These are phyloP conservation scores for Calycopis cecrops DNA, from an alignment of 1,140 invertebrate genomes.

Conservation along the genomic window DNA sequence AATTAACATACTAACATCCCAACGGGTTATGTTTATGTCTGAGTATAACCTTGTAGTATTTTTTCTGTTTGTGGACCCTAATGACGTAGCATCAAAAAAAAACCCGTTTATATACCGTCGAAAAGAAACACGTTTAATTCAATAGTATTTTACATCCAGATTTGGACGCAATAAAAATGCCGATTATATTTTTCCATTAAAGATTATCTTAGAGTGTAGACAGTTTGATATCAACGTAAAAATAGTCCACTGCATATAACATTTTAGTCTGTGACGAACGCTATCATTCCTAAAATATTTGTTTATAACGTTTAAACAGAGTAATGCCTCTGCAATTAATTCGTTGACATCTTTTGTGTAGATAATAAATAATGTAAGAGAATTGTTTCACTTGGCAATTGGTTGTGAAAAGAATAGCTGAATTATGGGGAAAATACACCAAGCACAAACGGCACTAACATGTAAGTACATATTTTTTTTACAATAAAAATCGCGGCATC, in stretches of 20 bases:
- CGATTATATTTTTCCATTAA: not conserved
- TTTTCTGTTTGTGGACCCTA: not conserved
- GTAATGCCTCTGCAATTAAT: constrained; percentile 1
- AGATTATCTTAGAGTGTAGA: not conserved
- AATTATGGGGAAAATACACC: constrained; percentile 17
- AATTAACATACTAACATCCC: no score
- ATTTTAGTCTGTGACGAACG: not conserved
- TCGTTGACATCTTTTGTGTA: not conserved
- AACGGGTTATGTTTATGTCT: no score
- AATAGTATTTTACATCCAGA: not conserved
- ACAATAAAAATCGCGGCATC: no score
- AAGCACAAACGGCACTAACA: constrained; percentile 23
- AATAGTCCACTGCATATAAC: constrained; percentile 3
- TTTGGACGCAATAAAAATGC: not conserved
- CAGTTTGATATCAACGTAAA: constrained; percentile 1
- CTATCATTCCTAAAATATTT: constrained; percentile 9
- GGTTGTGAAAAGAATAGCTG: not conserved
- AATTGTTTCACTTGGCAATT: constrained; percentile 5
- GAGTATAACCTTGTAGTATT: no score
- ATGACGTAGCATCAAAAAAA: not conserved
- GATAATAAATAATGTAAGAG: constrained; percentile 7
- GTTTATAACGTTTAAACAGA: constrained; percentile 5
- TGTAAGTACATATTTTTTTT: constrained; percentile 25
- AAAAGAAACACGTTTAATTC: not conserved
- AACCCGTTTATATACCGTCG: not conserved